phyloP scores from a whole-genome alignment of 2,888 invertebrate genomes.

The Ganaspis brasiliensis region DNA sequence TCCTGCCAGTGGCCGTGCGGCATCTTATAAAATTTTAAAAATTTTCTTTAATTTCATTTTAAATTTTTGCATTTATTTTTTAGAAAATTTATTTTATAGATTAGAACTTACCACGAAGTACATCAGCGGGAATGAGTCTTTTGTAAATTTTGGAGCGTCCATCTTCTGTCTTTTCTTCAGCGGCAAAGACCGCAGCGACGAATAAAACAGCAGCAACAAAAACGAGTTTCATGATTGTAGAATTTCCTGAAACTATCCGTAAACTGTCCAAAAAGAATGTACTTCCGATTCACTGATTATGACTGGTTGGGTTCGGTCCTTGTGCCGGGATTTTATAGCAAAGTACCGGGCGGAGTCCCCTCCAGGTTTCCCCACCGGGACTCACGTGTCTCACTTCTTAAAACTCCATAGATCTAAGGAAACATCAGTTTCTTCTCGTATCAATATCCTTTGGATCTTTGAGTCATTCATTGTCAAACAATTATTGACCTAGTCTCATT shows the following conservation, averaged over 20 bases:
- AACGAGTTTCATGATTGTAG: constrained; percentile 79
- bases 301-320: constrained; percentile 77
- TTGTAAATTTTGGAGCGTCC: constrained; percentile 87
- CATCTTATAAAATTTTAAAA: neutral
- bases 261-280: constrained; percentile 58
- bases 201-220: constrained; percentile 82
- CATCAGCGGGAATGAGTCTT: constrained; percentile 93
- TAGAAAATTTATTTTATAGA: too few relatives aligned
- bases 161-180: constrained; percentile 81
- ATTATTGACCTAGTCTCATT: neutral
- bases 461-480: constrained; percentile 19
- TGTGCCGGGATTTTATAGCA: constrained; percentile 76
- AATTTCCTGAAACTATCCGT: constrained; percentile 16
- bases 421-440: constrained; percentile 49
- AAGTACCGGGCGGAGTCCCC: constrained; percentile 73
- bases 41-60: constrained; percentile 4
- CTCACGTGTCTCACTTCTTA: constrained; percentile 58
- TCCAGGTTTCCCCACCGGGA: constrained; percentile 57
- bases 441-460: constrained; percentile 19
- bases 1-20: too few relatives aligned
- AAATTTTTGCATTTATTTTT: constrained; percentile 1
- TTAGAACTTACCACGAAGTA: constrained; percentile 89
- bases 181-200: constrained; percentile 81
- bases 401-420: constrained; percentile 57
- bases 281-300: constrained; percentile 71